Evolutionary conservation across 1,140 invertebrate species (phyloP).

Genomic region (Panulirus ornatus): DNA sequence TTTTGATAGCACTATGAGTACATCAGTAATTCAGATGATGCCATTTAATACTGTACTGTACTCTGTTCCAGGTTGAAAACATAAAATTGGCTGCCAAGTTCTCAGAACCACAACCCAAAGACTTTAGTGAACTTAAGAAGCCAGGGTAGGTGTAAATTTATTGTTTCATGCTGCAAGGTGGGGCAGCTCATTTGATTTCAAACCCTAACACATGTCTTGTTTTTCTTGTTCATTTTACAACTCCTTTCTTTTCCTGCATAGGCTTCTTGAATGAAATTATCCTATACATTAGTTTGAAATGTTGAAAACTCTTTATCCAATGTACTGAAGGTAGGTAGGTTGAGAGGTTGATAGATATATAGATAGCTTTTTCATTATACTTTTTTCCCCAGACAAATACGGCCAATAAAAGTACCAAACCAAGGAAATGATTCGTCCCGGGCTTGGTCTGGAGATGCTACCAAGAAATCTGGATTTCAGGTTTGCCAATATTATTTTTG

Average conservation of each 20-base stretch:
- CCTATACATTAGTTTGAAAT: no score
- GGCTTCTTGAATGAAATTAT: no score
- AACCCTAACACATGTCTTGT: no score
- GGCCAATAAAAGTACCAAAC: neutral
- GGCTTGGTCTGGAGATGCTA: conserved; percentile 95
- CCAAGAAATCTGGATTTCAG: conserved; percentile 84
- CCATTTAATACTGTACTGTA: no score
- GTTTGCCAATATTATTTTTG: conserved; percentile 47
- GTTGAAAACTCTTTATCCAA: no score
- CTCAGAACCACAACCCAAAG: conserved; percentile 94
- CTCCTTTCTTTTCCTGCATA: no score
- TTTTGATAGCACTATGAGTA: no score
- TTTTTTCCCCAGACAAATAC: conserved; percentile 40
- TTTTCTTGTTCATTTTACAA: neutral
- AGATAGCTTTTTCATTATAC: no score
- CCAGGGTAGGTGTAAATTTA: conserved; percentile 58
- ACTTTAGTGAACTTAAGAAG: conserved; percentile 76
- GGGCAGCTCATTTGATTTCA: neutral
- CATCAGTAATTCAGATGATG: no score
- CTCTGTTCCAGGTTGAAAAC: conserved; percentile 85
- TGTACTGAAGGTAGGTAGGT: no score
- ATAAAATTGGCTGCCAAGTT: conserved; percentile 96
- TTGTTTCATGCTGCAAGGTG: neutral
- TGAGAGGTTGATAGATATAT: no score
- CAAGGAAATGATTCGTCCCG: conserved; percentile 76